phyloP scores from a whole-genome alignment of 1,140 invertebrate genomes.

The Melanaphis sacchari region DNA sequence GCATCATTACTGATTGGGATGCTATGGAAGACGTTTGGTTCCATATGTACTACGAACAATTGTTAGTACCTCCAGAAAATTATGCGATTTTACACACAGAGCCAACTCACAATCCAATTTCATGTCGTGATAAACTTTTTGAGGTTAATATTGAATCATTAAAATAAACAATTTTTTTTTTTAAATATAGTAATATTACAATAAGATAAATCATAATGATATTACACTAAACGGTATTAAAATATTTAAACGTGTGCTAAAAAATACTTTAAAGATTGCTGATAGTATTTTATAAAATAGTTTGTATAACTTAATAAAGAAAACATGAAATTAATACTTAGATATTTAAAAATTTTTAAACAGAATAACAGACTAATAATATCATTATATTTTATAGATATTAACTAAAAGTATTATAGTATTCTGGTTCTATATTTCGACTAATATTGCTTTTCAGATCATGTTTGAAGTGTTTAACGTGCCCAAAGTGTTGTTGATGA shows the following conservation, averaged over 20 bases:
- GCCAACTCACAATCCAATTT: slow-evolving; percentile 89
- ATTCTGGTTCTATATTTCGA: not conserved
- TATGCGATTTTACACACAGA: slow-evolving; percentile 91
- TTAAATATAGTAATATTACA: too few species aligned
- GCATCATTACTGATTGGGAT: slow-evolving; percentile 95
- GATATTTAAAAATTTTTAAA: too few species aligned
- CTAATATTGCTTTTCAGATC: not conserved
- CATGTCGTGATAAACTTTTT: slow-evolving; percentile 81
- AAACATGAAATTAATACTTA: not conserved
- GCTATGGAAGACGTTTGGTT: slow-evolving; percentile 98
- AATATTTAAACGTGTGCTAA: not conserved
- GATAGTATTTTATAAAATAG: not conserved
- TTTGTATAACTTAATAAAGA: not conserved
- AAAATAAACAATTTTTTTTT: not conserved
- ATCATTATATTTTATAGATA: too few species aligned
- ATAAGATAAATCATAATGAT: not conserved
- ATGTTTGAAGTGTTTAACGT: slow-evolving; percentile 46
- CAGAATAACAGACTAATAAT: not conserved
- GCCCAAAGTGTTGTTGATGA: not conserved
- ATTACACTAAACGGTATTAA: not conserved
- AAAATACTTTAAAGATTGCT: not conserved
- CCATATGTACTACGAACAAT: slow-evolving; percentile 93
- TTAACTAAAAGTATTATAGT: not conserved
- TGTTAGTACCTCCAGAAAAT: slow-evolving; percentile 91
- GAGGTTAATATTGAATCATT: slow-evolving; percentile 66